These are phyloP conservation scores for Amblyjoppa fuscipennis DNA, from an alignment of 2,888 invertebrate species.

Conservation along the genomic window DNA sequence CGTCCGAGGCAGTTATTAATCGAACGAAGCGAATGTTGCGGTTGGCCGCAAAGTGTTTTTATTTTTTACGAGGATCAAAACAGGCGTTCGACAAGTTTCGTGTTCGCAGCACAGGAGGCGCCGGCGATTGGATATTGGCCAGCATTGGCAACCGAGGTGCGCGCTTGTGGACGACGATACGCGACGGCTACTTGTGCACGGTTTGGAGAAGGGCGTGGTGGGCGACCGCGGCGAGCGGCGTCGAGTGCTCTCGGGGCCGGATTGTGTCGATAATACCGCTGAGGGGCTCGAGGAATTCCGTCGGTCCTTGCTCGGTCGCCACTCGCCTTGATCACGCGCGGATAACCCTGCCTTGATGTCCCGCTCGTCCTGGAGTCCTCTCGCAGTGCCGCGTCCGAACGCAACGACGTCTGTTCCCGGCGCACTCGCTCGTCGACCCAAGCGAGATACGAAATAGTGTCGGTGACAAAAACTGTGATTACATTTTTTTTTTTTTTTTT, in stretches of 20 bases:
- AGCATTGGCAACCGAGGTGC: slow-evolving; percentile 33
- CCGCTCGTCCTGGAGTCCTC: neutral
- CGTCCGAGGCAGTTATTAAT: no score
- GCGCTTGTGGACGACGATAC: no score
- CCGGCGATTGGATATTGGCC: slow-evolving; percentile 57
- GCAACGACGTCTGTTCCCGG: neutral
- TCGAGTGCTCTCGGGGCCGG: slow-evolving; percentile 46
- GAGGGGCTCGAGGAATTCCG: slow-evolving; percentile 29
- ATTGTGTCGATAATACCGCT: slow-evolving; percentile 44
- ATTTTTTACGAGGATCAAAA: no score
- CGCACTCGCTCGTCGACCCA: no score
- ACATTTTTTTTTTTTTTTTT: no score
- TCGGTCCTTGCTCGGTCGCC: slow-evolving; percentile 10
- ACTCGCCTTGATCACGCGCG: slow-evolving; percentile 33
- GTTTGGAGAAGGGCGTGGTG: neutral
- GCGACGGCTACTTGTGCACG: no score
- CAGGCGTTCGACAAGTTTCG: no score
- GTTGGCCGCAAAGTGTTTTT: no score
- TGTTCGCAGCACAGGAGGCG: no score
- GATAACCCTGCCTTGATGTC: slow-evolving; percentile 17
- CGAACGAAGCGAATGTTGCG: no score
- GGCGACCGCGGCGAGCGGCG: slow-evolving; percentile 15
- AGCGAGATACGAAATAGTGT: no score
- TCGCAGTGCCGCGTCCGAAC: neutral
- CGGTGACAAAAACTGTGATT: no score